phyloP scores from a whole-genome alignment of 2,888 invertebrate species.

The Morpho helenor region DNA sequence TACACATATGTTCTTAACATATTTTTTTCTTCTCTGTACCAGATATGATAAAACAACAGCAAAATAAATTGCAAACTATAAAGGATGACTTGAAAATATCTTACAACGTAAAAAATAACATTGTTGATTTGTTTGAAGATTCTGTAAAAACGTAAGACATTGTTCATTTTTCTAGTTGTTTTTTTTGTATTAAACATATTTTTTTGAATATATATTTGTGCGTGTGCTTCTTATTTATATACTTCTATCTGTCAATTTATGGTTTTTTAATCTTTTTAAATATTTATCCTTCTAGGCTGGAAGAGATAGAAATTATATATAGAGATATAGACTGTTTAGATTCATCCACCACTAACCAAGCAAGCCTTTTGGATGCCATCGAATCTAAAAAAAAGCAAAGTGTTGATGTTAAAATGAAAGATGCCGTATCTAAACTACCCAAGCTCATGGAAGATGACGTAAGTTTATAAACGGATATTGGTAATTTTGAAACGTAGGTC shows the following conservation, averaged over 20 bases:
- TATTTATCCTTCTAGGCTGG: not conserved
- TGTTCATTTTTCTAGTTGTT: not conserved
- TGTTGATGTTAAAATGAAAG: not conserved
- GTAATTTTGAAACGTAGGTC: too few species aligned
- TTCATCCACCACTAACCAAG: not conserved
- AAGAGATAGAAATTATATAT: not conserved
- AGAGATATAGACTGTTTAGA: not conserved
- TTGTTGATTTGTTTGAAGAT: not conserved
- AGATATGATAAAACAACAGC: constrained; percentile 3
- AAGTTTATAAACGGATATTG: not conserved
- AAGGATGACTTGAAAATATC: constrained; percentile 3
- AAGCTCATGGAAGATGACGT: not conserved
- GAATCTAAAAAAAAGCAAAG: not conserved
- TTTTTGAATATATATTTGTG: too few species aligned
- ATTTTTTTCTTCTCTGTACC: not conserved
- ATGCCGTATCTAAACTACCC: not conserved
- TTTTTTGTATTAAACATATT: not conserved
- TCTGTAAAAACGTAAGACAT: constrained; percentile 1
- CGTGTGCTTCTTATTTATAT: too few species aligned
- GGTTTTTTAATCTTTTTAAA: too few species aligned
- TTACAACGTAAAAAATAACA: not conserved
- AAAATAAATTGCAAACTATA: not conserved
- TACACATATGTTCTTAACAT: too few species aligned
- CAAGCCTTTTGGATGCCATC: not conserved
- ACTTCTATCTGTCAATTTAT: too few species aligned